Base-by-base conservation (phyloP, 2,797 vertebrate species). In the Cyprinodon diabolis region DNA sequence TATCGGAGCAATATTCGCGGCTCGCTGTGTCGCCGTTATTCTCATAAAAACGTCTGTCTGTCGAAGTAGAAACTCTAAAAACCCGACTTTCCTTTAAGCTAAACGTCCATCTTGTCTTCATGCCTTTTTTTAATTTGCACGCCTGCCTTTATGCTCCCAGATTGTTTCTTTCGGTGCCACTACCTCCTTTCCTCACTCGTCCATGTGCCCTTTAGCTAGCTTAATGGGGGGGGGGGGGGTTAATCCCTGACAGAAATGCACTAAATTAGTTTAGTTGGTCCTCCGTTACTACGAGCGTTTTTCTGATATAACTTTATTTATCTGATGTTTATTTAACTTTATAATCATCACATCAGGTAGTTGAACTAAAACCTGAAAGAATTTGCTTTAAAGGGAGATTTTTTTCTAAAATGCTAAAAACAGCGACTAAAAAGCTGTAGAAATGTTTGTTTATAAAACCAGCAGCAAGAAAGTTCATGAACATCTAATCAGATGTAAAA, bases 161-260 rank as follows among this genome's bases (percentile, higher is more conserved):
- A 21, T 51, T 19, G n/a, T 65, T 62, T 1, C 14, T 40, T 25
- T 51, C 58, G 0, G 68, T 89, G 77, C 81, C 83, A 78, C 49
- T 17, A 19, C 45, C 69, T 23, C 37, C 1, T n/a, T 19, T 55
- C 25, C 23, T 43, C 21, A 30, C 1, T 45, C 65, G 80, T 49
- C 43, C 68, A 67, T 62, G 75, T 12, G 14, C 25, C 45, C 1
- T 67, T 49, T 9, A 52, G 17, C 19, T 5, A 51, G 49, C 49
- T 51, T 15, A 17, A 17, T 5, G 17, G 51, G 60, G 4, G 4
- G 40, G 37, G 25, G 25, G 25, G 30, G 30, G 30, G 30, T 84
- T 84, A 76, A 83, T 90, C 90, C 90, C 84, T 90, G 86, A 89
- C 86, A 77, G 60, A 84, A 84, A 90, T 93, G 89, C 90, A 90